phyloP scores from a whole-genome alignment of 2,113 vertebrate species.

The Salvator merianae region DNA sequence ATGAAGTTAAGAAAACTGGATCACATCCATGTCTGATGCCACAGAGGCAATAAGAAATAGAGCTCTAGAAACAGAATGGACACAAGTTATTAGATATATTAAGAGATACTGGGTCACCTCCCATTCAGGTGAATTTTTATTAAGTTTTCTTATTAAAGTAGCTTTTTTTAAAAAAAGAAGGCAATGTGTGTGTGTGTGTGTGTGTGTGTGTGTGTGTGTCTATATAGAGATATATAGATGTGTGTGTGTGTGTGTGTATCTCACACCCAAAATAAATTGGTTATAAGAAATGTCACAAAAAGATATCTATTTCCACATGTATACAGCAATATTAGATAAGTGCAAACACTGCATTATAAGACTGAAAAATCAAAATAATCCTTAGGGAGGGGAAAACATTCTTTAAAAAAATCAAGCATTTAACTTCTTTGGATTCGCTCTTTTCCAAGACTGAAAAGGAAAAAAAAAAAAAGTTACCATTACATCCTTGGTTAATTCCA shows the following conservation, averaged over 20 bases:
- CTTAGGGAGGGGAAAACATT: no score
- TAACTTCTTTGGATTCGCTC: background rate
- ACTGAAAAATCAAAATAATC: no score
- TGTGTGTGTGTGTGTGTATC: no score
- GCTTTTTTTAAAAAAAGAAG: background rate
- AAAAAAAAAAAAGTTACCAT: background rate
- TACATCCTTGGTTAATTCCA: background rate
- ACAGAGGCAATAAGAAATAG: background rate
- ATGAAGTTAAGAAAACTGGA: background rate
- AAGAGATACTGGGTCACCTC: background rate
- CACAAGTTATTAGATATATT: background rate
- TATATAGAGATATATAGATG: no score
- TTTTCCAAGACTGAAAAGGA: background rate
- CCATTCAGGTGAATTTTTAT: no score
- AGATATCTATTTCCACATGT: background rate
- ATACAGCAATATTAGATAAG: background rate
- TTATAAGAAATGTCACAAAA: background rate
- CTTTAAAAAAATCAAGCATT: background rate
- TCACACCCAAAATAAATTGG: no score
- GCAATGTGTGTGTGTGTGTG: no score
- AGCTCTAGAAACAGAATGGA: background rate
- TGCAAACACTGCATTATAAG: background rate
- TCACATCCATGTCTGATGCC: background rate
- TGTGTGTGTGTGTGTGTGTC: no score
- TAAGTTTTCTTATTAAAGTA: no score